Conservation (phyloP, 2,888 invertebrate genomes). For the Luffia ferchaultella region DNA sequence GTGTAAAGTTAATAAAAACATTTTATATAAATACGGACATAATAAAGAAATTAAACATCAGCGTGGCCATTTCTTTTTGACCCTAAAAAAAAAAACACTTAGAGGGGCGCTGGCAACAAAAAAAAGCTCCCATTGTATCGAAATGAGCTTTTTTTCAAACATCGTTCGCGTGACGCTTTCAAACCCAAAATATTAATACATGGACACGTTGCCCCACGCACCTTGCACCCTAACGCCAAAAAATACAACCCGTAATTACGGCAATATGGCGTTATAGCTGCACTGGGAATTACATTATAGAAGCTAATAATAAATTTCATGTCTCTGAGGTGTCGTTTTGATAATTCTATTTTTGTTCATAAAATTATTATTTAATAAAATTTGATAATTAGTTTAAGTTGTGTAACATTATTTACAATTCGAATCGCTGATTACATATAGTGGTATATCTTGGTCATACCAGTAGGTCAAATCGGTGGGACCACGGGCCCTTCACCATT, state of each 20-base stretch:
- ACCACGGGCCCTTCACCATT: too few relatives aligned
- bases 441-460: too few relatives aligned
- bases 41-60: not conserved
- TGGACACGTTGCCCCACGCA: slow-evolving; percentile 6
- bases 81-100: slow-evolving; percentile 21
- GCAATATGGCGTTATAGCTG: not conserved
- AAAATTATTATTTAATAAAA: not conserved
- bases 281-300: not conserved
- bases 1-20: too few relatives aligned
- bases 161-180: slow-evolving; percentile 4
- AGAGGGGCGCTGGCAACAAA: slow-evolving; percentile 16
- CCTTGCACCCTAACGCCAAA: slow-evolving; percentile 4
- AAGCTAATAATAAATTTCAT: not conserved
- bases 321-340: not conserved
- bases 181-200: slow-evolving; percentile 5
- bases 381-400: not conserved
- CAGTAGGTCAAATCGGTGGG: too few relatives aligned
- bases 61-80: not conserved
- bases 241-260: not conserved
- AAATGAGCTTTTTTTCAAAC: slow-evolving; percentile 7
- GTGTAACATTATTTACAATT: too few relatives aligned
- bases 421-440: too few relatives aligned
- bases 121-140: slow-evolving; percentile 3
- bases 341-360: not conserved
- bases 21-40: too few relatives aligned